Evolutionary conservation across 2,113 vertebrate genomes (phyloP).

Genomic region (Loxodonta africana): DNA sequence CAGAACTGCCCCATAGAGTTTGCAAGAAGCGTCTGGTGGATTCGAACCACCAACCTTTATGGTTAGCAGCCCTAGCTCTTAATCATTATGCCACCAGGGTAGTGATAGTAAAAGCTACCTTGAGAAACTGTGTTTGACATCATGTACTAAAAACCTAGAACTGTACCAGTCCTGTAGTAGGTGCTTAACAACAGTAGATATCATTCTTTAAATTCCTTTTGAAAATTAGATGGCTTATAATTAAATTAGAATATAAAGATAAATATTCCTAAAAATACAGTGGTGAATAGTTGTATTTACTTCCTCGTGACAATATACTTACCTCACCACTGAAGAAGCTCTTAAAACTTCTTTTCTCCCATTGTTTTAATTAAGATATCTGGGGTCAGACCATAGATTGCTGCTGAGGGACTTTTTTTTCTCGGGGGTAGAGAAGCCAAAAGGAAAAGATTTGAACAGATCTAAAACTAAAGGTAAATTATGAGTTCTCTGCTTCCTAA

Average conservation of each 20-base stretch:
- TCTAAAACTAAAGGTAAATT: slow-evolving; percentile 78
- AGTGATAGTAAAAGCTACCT: background rate
- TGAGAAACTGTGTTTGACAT: background rate
- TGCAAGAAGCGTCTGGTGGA: too few relatives aligned
- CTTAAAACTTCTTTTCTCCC: slow-evolving; percentile 17
- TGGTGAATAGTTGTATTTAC: background rate
- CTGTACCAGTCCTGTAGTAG: background rate
- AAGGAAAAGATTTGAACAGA: slow-evolving; percentile 23
- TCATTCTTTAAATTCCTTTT: background rate
- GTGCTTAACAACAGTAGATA: background rate
- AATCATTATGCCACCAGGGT: too few relatives aligned
- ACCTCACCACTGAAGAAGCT: background rate
- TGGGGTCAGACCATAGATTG: background rate
- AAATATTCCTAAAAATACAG: background rate
- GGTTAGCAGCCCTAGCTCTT: too few relatives aligned
- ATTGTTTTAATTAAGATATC: slow-evolving; percentile 39
- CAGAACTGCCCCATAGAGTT: too few relatives aligned
- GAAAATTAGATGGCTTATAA: background rate
- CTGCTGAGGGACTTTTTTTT: background rate
- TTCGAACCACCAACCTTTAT: too few relatives aligned
- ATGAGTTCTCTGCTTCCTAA: slow-evolving; percentile 60
- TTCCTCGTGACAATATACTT: background rate
- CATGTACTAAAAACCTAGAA: background rate
- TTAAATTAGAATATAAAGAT: background rate
- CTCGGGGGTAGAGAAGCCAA: slow-evolving; percentile 29